phyloP scores from a whole-genome alignment of 2,797 vertebrate species.

The Setipinna tenuifilis region DNA sequence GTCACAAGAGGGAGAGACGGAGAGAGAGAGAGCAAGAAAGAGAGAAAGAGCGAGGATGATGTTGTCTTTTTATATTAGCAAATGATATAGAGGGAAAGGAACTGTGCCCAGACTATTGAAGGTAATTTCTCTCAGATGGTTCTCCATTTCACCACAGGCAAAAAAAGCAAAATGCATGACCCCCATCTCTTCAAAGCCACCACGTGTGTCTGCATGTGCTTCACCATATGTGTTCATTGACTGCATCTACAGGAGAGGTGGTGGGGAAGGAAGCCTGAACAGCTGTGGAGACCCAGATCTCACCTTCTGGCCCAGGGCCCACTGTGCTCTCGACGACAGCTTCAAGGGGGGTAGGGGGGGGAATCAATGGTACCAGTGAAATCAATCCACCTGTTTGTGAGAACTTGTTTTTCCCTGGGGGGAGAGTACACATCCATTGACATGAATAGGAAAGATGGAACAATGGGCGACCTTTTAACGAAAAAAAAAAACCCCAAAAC shows the following conservation, averaged over 20 bases:
- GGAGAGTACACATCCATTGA: background rate
- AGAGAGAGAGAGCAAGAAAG: background rate
- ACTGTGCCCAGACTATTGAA: background rate
- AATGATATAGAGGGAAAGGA: background rate
- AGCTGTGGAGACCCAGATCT: background rate
- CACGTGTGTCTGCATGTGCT: background rate
- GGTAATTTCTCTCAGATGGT: constrained; percentile 10
- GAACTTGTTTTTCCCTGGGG: background rate
- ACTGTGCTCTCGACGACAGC: background rate
- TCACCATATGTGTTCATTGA: background rate
- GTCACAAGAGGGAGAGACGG: background rate
- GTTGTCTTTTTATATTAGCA: background rate
- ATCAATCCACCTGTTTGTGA: constrained; percentile 24
- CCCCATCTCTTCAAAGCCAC: background rate
- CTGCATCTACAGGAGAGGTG: background rate
- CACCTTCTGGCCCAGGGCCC: background rate
- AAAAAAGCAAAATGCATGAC: background rate
- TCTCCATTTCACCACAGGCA: background rate
- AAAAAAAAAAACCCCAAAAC: background rate
- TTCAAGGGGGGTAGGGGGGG: background rate
- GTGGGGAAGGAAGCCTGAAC: background rate
- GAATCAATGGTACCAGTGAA: background rate
- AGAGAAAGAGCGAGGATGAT: background rate
- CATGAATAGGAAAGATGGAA: background rate
- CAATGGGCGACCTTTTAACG: background rate